Evolutionary conservation across 2,888 invertebrate genomes (phyloP), one percentile per base, ranked within the genome.

Genomic region (Tetropium fuscum): DNA sequence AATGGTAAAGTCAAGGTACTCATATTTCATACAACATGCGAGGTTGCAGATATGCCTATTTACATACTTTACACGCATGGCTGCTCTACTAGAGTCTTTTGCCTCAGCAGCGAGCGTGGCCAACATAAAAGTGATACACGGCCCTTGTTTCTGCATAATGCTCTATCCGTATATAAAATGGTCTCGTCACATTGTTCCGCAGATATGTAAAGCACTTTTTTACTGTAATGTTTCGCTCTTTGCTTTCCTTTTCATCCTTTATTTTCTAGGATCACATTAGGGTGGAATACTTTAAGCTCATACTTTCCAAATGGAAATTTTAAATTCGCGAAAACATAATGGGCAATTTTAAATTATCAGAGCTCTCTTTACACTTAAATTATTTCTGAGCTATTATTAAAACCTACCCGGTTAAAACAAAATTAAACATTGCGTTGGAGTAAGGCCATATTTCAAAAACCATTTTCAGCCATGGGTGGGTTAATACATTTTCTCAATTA

Each of bases 71-170:
- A 77, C 74, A 75, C 74, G 74, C 76, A 75, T 74, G 73, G 73
- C 62, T 66, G 73, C 75, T 72, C 71, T 69, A 66, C 66, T 74
- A 72, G 75, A 72, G 70, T 77, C 74, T 74, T 74, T 72, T 71
- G 71, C 70, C 71, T 68, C 71, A 75, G 74, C n/a, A n/a, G n/a
- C n/a, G n/a, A n/a, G n/a, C 72, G 73, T 70, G 72, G 71, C 73
- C 73, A 73, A 75, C 76, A 77, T 77, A 77, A 78, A 78, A 77
- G 74, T 76, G 76, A 77, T 77, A 70, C 75, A 75, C 71, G 73
- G 68, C 70, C 71, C 74, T 72, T 69, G 72, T 70, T 74, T 74
- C 70, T 67, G 72, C 72, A 75, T 75, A 74, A 74, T 70, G 71
- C 58, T 66, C 63, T 57, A 65, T 63, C 70, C 68, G 63, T 69